These are phyloP conservation scores for Panzeria rudis DNA, from an alignment of 2,888 invertebrate genomes.

Conservation along the genomic window DNA sequence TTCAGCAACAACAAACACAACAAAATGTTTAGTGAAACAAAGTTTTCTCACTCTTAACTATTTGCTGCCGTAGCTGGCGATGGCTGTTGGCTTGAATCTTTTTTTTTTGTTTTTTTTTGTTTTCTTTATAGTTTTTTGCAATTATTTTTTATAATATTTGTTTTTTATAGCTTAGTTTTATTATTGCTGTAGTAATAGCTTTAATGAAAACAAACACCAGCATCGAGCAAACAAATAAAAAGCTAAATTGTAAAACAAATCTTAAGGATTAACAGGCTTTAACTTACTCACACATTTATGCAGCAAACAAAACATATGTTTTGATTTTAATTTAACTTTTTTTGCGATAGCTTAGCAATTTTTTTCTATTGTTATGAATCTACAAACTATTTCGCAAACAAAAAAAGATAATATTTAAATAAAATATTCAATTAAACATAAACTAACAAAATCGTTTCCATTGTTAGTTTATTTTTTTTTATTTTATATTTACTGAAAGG, in stretches of 20 bases:
- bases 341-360: constrained; percentile 3
- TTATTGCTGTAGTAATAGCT: constrained; percentile 17
- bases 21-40: constrained; percentile 50
- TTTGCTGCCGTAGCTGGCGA: constrained; percentile 16
- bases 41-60: constrained; percentile 2
- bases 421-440: constrained; percentile 61
- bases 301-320: constrained; percentile 21
- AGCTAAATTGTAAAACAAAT: constrained; percentile 50
- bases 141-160: constrained; percentile 51
- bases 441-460: constrained; percentile 38
- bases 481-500: constrained; percentile 42
- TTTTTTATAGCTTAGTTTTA: constrained; percentile 34
- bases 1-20: constrained; percentile 32
- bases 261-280: constrained; percentile 64
- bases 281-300: constrained; percentile 16
- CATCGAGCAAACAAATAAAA: background rate
- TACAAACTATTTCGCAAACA: background rate
- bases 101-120: background rate
- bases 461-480: constrained; percentile 1
- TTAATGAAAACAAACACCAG: background rate
- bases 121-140: constrained; percentile 41
- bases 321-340: constrained; percentile 42
- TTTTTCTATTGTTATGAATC: constrained; percentile 34
- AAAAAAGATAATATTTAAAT: constrained; percentile 7
- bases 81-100: background rate